Evolutionary conservation across 2,888 invertebrate genomes (phyloP).

Genomic region (Rapana venosa): DNA sequence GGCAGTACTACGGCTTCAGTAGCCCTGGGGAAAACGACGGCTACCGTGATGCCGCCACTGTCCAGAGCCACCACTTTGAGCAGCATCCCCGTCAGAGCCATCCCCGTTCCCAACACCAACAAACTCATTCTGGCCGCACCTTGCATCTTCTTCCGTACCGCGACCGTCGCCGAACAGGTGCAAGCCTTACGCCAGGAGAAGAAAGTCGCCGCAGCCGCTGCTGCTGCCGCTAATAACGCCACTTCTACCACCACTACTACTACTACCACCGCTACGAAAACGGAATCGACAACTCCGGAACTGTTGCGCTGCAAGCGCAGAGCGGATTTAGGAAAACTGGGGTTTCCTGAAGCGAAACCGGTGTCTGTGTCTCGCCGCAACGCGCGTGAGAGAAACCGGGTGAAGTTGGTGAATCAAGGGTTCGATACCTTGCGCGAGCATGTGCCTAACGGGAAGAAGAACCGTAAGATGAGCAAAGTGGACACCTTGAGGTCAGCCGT

Average conservation of each 20-base stretch:
- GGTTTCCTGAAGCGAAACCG: slow-evolving; percentile 79
- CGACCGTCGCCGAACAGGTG: slow-evolving; percentile 70
- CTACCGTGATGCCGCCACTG: not conserved
- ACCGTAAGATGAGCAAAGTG: slow-evolving; percentile 77
- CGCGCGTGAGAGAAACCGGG: slow-evolving; percentile 94
- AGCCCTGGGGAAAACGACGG: not conserved
- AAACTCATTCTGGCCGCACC: slow-evolving; percentile 62
- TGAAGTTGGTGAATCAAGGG: slow-evolving; percentile 84
- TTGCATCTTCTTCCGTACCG: slow-evolving; percentile 66
- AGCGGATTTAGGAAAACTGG: slow-evolving; percentile 70
- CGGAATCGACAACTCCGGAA: slow-evolving; percentile 52
- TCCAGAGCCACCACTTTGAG: slow-evolving; percentile 46
- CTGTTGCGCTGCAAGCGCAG: slow-evolving; percentile 72
- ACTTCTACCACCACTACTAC: slow-evolving; percentile 36
- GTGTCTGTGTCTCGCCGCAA: slow-evolving; percentile 92
- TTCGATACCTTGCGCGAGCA: slow-evolving; percentile 75
- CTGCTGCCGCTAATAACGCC: slow-evolving; percentile 15
- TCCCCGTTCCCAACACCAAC: slow-evolving; percentile 55
- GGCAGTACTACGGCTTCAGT: not conserved
- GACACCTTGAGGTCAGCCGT: slow-evolving; percentile 75
- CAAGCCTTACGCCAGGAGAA: slow-evolving; percentile 61
- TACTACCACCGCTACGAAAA: slow-evolving; percentile 45
- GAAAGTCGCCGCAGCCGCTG: slow-evolving; percentile 26
- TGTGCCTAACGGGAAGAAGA: slow-evolving; percentile 72
- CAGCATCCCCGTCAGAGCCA: slow-evolving; percentile 52